A percentile compares a stretch with the other conserved stretches of the same genome.
Conservation (phyloP, 2,113 vertebrate genomes). For the Patagioenas fasciata region DNA sequence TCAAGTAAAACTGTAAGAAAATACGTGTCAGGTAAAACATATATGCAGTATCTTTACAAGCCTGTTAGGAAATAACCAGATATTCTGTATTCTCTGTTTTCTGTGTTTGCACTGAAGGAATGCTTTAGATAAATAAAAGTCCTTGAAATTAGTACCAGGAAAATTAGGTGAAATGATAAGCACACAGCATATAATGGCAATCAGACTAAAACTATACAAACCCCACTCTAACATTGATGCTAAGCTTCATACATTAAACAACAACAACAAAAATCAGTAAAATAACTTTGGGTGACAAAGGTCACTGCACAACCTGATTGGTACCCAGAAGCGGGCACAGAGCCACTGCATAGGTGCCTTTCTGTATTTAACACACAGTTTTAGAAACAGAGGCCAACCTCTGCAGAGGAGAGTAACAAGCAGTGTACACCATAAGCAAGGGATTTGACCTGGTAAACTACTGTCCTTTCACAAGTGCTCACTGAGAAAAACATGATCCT, state of each 20-base stretch:
- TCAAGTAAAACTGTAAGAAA: not conserved
- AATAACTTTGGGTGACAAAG: not conserved
- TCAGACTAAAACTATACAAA: not conserved
- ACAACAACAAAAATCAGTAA: not conserved
- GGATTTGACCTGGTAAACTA: not conserved
- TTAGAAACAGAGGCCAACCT: fast-evolving
- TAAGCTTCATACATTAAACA: not conserved
- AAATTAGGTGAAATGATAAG: not conserved
- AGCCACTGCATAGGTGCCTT: not conserved
- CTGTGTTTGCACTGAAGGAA: not conserved
- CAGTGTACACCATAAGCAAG: not conserved
- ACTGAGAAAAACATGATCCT: not conserved
- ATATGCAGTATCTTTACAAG: not conserved
- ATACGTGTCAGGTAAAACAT: not conserved
- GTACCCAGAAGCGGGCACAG: not conserved
- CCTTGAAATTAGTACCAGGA: not conserved
- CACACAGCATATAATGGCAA: not conserved
- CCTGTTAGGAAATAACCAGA: not conserved
- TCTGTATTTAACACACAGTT: not conserved
- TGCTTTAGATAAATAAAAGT: not conserved
- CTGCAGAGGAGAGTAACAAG: not conserved
- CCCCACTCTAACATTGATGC: fast-evolving
- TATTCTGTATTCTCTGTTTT: not conserved
- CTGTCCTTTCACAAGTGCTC: not conserved
- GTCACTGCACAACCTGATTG: not conserved